phyloP scores from a whole-genome alignment of 2,113 vertebrate species.

The Sinocyclocheilus anophthalmus region DNA sequence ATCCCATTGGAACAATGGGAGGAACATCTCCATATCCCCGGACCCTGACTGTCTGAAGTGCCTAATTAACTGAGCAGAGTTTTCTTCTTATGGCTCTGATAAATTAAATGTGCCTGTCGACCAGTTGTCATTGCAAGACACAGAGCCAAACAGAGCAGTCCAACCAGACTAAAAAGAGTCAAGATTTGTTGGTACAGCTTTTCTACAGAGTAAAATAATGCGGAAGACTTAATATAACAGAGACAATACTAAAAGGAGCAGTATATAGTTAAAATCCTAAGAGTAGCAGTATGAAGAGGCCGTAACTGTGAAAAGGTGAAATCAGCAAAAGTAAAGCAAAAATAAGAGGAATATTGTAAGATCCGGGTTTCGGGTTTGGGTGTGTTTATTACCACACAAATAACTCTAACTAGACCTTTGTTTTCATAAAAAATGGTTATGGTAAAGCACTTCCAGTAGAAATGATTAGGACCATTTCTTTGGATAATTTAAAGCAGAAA shows the following conservation, averaged over 20 bases:
- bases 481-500: too few species aligned
- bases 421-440: too few species aligned
- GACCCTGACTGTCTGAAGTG: constrained; percentile 53
- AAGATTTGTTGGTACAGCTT: neutral
- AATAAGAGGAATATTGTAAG: too few species aligned
- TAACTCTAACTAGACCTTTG: too few species aligned
- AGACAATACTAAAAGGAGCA: neutral
- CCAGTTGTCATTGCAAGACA: constrained; percentile 13
- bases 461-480: too few species aligned
- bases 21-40: constrained; percentile 43
- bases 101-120: constrained; percentile 39
- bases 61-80: constrained; percentile 59
- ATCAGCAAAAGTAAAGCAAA: too few species aligned
- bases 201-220: neutral
- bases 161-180: neutral
- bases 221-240: neutral
- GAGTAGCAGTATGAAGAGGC: neutral
- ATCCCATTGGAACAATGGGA: constrained; percentile 41
- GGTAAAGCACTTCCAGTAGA: too few species aligned
- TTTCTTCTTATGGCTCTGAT: constrained; percentile 47
- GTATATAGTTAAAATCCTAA: neutral
- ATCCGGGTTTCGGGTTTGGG: too few species aligned
- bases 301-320: neutral
- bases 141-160: neutral
- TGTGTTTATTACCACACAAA: too few species aligned